Percentiles rank a stretch among this genome's conserved stretches.
phyloP scores from a whole-genome alignment of 2,888 invertebrate genomes.

The Spialia ferax region DNA sequence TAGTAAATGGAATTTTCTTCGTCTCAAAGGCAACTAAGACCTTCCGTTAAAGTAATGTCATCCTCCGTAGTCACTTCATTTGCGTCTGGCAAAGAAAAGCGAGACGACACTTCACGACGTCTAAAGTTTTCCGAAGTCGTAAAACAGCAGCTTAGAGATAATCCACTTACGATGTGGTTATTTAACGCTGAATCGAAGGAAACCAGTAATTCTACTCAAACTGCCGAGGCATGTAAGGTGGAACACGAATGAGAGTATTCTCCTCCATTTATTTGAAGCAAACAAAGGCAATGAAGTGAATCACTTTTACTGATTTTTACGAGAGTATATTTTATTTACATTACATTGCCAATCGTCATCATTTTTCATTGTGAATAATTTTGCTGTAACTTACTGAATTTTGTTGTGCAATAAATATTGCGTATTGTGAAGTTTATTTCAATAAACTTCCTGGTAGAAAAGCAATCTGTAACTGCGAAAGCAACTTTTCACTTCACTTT shows the following conservation, averaged over 20 bases:
- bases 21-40: slow-evolving; percentile 15
- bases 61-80: slow-evolving; percentile 16
- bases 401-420: too few species aligned
- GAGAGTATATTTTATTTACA: too few species aligned
- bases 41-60: slow-evolving; percentile 22
- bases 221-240: not conserved
- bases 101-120: slow-evolving; percentile 2
- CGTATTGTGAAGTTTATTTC: too few species aligned
- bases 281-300: not conserved
- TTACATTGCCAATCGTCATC: too few species aligned
- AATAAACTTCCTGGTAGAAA: too few species aligned
- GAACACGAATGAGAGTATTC: not conserved
- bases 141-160: slow-evolving; percentile 24
- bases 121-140: slow-evolving; percentile 9
- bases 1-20: slow-evolving; percentile 26
- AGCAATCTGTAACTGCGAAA: too few species aligned
- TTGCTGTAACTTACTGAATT: too few species aligned
- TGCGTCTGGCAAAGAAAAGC: not conserved
- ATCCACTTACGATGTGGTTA: slow-evolving; percentile 23
- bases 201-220: slow-evolving; percentile 2
- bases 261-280: not conserved
- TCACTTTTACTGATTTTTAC: too few species aligned
- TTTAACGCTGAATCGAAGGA: slow-evolving; percentile 10
- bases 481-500: too few species aligned
- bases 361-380: too few species aligned